Evolutionary conservation across 1,140 invertebrate genomes (phyloP).

Genomic region (Cyclina sinensis): DNA sequence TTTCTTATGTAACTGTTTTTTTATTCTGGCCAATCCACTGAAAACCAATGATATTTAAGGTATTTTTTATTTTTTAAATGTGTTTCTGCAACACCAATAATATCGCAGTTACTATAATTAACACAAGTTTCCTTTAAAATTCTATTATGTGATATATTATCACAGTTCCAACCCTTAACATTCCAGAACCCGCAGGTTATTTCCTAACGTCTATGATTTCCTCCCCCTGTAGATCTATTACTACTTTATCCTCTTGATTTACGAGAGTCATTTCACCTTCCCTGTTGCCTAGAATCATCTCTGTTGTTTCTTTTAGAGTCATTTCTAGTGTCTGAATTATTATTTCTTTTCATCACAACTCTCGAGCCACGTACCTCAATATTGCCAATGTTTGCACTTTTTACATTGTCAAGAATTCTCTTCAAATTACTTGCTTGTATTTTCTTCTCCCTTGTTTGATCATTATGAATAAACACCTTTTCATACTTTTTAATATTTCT

Average conservation of each 20-base stretch:
- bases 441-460: not conserved
- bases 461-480: not conserved
- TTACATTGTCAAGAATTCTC: not conserved
- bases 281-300: not conserved
- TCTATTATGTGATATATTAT: constrained; percentile 24
- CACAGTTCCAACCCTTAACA: constrained; percentile 8
- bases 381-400: not conserved
- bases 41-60: not conserved
- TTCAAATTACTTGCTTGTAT: not conserved
- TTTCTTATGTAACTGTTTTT: no score
- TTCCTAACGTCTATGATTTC: not conserved
- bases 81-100: constrained; percentile 60
- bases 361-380: not conserved
- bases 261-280: not conserved
- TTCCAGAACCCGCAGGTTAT: constrained; percentile 39
- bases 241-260: not conserved
- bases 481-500: not conserved
- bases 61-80: constrained; percentile 42
- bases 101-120: constrained; percentile 27
- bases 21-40: no score
- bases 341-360: not conserved
- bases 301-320: not conserved
- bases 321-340: not conserved
- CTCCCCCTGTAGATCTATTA: not conserved
- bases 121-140: constrained; percentile 28